Evolutionary conservation across 2,888 invertebrate genomes (phyloP), one percentile per base, ranked within the genome.

Genomic region (Eledona agricola): DNA sequence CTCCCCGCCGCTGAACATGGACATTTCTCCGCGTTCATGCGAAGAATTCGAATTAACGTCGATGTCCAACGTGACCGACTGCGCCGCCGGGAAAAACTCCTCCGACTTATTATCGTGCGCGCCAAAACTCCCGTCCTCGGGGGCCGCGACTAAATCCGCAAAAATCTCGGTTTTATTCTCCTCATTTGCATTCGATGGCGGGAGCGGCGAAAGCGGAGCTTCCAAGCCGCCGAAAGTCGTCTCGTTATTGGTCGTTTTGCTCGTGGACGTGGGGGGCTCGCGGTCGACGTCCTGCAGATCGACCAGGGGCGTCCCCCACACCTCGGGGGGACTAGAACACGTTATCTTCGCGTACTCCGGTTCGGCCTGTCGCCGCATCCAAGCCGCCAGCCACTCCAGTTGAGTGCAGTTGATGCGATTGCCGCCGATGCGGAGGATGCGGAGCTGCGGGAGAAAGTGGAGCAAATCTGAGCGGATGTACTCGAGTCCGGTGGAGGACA

Each of bases 391-490:
- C 87, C 86, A 87, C 55, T 82, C 74, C 52, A 86, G 78, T 15
- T 82, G 80, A 31, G 80, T 82, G 72, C 91, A 92, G 66, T 87
- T 84, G 75, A 90, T 83, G 12, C 81, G 79, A 72, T 92, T 92
- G 2, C 85, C 87, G 46, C 82, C 81, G 47, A 92, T 72, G 62
- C 85, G 80, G 32, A 91, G 73, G 10, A 81, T 79, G 61, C 83
- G 82, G 35, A 92, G 72, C 67, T 88, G 85, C 0, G 87, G 86
- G 58, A 91, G 80, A 69, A 85, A 83, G 67, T 84, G 83, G 34
- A 86, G 76, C 49, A 91, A 77, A 71, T 88, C 87, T 47, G 82
- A 81, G 57, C 87, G 82, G 40, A 92, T 79, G 57, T 80, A 80
- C 42, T 83, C 81, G 65, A 90, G 78, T 55, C 80, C 80, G 53